Conservation (phyloP, 2,797 vertebrate genomes). For the Phataginus tricuspis region DNA sequence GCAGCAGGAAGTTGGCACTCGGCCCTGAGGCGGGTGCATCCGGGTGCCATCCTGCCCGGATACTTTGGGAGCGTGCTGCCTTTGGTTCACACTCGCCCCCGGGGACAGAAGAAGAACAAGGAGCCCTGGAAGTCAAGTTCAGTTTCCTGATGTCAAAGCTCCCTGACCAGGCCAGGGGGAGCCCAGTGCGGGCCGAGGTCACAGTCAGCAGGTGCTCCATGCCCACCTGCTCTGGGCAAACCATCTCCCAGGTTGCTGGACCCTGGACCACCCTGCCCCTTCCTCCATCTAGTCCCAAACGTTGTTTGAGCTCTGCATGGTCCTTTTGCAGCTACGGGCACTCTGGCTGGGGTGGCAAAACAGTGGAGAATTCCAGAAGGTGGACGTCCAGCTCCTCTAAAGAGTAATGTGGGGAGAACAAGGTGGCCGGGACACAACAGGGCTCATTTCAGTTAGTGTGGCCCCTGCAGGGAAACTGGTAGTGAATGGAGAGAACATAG, state of each 20-base stretch:
- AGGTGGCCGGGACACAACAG: background rate
- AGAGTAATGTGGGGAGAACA: background rate
- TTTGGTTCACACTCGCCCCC: background rate
- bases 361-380: background rate
- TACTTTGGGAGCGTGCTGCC: fast-evolving
- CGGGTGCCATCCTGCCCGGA: background rate
- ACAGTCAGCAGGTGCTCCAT: fast-evolving
- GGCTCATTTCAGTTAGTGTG: background rate
- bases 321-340: background rate
- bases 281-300: fast-evolving
- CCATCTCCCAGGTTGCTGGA: background rate
- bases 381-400: background rate
- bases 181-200: background rate
- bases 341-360: background rate
- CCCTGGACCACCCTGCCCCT: background rate
- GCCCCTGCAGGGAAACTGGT: fast-evolving
- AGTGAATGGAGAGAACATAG: fast-evolving
- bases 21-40: background rate
- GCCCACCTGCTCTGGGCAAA: background rate
- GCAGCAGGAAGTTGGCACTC: background rate
- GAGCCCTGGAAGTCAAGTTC: conserved; percentile 2
- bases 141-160: background rate
- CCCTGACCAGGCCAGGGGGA: background rate
- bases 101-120: background rate
- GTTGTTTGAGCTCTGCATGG: fast-evolving